These are phyloP conservation scores for Trisateles emortualis DNA, from an alignment of 2,888 invertebrate genomes.

Conservation along the genomic window DNA sequence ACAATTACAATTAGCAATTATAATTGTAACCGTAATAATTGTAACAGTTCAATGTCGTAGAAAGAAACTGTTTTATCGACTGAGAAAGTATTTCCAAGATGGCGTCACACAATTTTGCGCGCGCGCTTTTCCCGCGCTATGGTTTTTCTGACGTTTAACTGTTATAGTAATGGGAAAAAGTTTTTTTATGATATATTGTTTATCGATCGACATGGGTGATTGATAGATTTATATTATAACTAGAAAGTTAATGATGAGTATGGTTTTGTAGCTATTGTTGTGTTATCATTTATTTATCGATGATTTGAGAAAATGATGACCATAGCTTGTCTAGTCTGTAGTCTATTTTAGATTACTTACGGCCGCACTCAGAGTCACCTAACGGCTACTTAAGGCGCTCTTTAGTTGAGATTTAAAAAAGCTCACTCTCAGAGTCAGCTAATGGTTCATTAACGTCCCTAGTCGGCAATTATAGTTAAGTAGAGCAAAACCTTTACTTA, in stretches of 20 bases:
- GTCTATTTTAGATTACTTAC: no score
- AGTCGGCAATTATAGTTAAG: no score
- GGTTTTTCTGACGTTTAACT: slow-evolving; percentile 47
- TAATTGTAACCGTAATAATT: slow-evolving; percentile 19
- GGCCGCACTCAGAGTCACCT: no score
- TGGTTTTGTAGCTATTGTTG: slow-evolving; percentile 7
- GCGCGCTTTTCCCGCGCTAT: slow-evolving; percentile 56
- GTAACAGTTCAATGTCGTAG: slow-evolving; percentile 38
- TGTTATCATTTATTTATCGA: background rate
- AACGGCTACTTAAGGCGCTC: no score
- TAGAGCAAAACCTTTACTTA: no score
- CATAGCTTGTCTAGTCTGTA: no score
- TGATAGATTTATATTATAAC: slow-evolving; percentile 19
- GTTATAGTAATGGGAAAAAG: slow-evolving; percentile 43
- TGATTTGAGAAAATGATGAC: background rate
- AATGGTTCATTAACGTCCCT: no score
- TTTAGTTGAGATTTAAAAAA: no score
- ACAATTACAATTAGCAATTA: slow-evolving; percentile 34
- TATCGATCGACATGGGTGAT: slow-evolving; percentile 24
- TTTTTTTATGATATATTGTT: slow-evolving; percentile 38
- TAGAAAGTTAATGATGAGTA: slow-evolving; percentile 31
- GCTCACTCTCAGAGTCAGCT: no score
- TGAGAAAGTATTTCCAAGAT: slow-evolving; percentile 59
- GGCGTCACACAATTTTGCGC: slow-evolving; percentile 38
- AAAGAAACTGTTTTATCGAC: slow-evolving; percentile 38